Evolutionary conservation across 2,113 vertebrate species (phyloP).

Genomic region (Ranitomeya imitator): DNA sequence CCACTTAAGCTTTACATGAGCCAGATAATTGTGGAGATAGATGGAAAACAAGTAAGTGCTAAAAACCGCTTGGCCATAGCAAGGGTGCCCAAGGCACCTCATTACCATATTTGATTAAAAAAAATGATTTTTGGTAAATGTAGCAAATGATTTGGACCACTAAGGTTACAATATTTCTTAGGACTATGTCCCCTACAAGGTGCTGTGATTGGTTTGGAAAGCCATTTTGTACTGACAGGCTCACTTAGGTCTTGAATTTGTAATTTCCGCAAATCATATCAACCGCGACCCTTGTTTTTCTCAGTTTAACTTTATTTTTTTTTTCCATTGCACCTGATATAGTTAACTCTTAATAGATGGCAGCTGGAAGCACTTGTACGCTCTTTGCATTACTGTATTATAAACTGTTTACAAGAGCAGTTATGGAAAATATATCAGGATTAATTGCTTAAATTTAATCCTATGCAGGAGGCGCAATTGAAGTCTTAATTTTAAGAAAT

Average conservation of each 20-base stretch:
- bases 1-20: no score
- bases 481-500: neutral
- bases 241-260: neutral
- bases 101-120: no score
- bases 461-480: neutral
- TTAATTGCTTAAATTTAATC: constrained; percentile 22
- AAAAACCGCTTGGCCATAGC: no score
- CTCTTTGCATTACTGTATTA: constrained; percentile 64
- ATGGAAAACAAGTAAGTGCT: no score
- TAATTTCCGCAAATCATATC: neutral
- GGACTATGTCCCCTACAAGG: no score
- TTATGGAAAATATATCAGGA: constrained; percentile 1
- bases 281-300: neutral
- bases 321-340: constrained; percentile 60
- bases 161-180: no score
- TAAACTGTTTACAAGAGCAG: constrained; percentile 66
- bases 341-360: constrained; percentile 76
- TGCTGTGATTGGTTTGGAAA: no score
- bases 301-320: neutral
- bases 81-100: no score
- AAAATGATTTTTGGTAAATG: no score
- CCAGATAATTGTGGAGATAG: no score
- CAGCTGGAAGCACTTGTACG: constrained; percentile 77
- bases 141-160: no score
- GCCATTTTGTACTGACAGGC: no score